Evolutionary conservation across 2,888 invertebrate species (phyloP), one percentile per base, ranked within the genome.

Genomic region (Epirrita christyi): DNA sequence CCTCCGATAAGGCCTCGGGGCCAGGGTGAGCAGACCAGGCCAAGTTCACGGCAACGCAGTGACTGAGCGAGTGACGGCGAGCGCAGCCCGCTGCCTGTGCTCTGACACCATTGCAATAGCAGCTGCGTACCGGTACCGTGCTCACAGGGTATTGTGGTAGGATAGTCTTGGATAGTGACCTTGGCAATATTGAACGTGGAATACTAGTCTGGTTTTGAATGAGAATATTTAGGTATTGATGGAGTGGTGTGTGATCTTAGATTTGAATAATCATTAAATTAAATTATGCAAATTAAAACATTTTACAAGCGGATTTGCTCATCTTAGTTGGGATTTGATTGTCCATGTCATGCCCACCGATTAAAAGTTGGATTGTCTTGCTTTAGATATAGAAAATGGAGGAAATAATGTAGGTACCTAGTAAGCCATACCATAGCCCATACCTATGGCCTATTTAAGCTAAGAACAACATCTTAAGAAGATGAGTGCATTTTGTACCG

Each of bases 31-130:
- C 76, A 81, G 83, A 83, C 73, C 82, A 82, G 87, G 88, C 87
- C 90, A 90, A 89, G 89, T 88, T 92, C 90, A 90, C 86, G 90
- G 88, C 84, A 76, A 87, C 87, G 83, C 86, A 83, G 70, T 83
- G 79, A 82, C 83, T 76, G 82, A 78, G 77, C 83, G 85, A 83
- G 74, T 82, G 85, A 79, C 80, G 72, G 71, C 71, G 70, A 61
- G 61, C 70, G 72, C 48, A 41, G 48, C 48, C 56, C 53, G 38
- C 61, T 45, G 48, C 60, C 55, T 63, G 61, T 64, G 51, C 34
- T 50, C 48, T 59, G 75, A 61, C 61, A 57, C 64, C 67, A 64
- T 53, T 51, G 64, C 55, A 50, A 55, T 44, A 40, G 14, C 42
- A 38, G 38, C 42, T 38, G 37, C 40, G 34, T 45, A 11, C 11